Base-by-base conservation (phyloP, 2,888 invertebrate species). In the Alcis repandata region DNA sequence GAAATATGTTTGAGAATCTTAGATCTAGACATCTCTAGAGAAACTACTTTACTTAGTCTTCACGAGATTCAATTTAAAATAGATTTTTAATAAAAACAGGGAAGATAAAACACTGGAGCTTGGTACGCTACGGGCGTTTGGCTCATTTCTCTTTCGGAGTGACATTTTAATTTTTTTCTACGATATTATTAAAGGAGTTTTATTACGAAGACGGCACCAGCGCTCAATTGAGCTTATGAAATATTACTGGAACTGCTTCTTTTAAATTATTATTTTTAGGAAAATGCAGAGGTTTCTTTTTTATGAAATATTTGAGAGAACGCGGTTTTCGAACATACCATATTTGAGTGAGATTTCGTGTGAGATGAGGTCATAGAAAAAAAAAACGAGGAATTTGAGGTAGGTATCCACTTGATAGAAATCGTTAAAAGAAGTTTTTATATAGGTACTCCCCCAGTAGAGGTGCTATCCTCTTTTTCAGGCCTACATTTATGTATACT, bases 41-140 rank as follows among this genome's bases (percentile, higher is more conserved):
- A 45, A 51, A 3, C 57, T 56, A 45, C 45, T 9, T 13, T 40
- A 33, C 49, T 41, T 49, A 7, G 20, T 1, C n/a, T 11, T 15
- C 22, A 19, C 20, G 17, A 17, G 59, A 62, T 45, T 46, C 20
- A 49, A 67, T 67, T 62, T 67, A 62, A 54, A 67, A 67, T 59
- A 45, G 40, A 56, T 59, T 62, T 64, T 67, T 62, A 67, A 62
- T 67, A 59, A 65, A 51, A 57, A 11, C 20, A 19, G 19, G 33
- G 27, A 48, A n/a, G 19, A 46, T 53, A 33, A 17, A 38, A 59
- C 41, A 36, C 54, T 36, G n/a, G 1, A 36, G 33, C 20, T 38
- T 52, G 2, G 27, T 45, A 43, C n/a, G 51, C 57, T 40, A 27
- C 7, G 15, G 38, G 46, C 46, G 57, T 57, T n/a, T 54, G 1